Base-by-base conservation (phyloP, 30 jellyfish, hydroid and myxozoan genomes). In the Aurelia aurita region DNA sequence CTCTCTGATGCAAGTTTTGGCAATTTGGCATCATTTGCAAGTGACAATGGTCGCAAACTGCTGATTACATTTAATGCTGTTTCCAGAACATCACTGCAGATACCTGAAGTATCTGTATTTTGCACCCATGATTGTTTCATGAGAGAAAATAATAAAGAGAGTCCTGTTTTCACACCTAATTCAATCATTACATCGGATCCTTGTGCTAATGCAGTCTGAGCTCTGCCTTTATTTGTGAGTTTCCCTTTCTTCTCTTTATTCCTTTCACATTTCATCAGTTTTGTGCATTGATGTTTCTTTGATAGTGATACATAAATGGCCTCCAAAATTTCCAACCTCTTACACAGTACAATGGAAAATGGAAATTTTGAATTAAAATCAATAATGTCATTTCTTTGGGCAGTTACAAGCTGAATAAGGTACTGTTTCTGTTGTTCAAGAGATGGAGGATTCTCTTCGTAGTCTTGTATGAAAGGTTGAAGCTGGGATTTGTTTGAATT, bases 31-130 rank as follows among this genome's bases (percentile, higher is more conserved):
- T 76, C 92, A 67, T 88, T 87, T 9, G 93, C 80, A 18, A 93
- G 97, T 12, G 98, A 81, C 39, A 93, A 81, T 3, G 98, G 94
- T 47, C 97, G 98, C 34, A 93, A 66, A 5, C 95, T 31, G 31
- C 32, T 69, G 11, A 88, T 35, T 13, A 93, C 83, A 35, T 87
- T 74, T 3, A 87, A 54, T 15, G 79, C 89, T 26, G 98, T 87
- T 22, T 69, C 55, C 65, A 93, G 72, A 20, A 93, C 93, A 77
- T 87, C 98, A 21, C 74, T 65, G 69, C 97, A 87, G 12, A 93
- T 72, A 9, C 43, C 79, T 81, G 93, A 44, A 12, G 85, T 35
- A 3, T 54, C 76, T 21, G 70, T 82, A 23, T 87, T 26, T 34
- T 94, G 89, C 64, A 45, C 45, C 97, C 97, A 87, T 20, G 97